Conservation (phyloP, 2,888 invertebrate species). For the Gastracanthus pulcherrimus region DNA sequence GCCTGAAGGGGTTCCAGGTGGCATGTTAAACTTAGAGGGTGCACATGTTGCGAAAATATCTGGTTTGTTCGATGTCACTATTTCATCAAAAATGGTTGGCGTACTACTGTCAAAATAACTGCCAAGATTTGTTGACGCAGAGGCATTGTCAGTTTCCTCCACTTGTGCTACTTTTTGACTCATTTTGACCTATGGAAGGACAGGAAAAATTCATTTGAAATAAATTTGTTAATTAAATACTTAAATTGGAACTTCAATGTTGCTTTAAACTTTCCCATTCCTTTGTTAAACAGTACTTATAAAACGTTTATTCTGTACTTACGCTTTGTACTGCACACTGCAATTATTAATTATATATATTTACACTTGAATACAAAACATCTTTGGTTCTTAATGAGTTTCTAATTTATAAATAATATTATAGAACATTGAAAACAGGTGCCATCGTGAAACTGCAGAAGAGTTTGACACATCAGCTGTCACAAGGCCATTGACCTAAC, state of each 20-base stretch:
- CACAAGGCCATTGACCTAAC: conserved; percentile 6
- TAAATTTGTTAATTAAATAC: too few species aligned
- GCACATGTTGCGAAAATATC: conserved; percentile 59
- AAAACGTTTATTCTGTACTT: too few species aligned
- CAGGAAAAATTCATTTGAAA: too few species aligned
- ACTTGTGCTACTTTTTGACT: conserved; percentile 31
- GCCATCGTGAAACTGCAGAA: background rate
- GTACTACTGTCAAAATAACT: conserved; percentile 72
- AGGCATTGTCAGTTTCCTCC: conserved; percentile 49
- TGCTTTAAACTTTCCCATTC: background rate
- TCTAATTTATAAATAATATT: background rate
- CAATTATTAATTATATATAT: background rate
- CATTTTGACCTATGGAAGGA: conserved; percentile 54
- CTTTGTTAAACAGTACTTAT: too few species aligned
- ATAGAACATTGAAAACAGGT: background rate
- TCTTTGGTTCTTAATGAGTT: background rate
- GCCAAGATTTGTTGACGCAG: conserved; percentile 57
- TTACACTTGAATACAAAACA: background rate
- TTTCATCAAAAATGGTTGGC: conserved; percentile 74
- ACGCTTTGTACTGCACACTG: background rate
- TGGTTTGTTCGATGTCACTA: conserved; percentile 65
- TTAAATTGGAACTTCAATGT: too few species aligned
- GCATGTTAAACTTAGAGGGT: conserved; percentile 44
- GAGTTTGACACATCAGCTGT: conserved; percentile 7
- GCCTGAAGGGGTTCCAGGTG: conserved; percentile 34